Conservation (phyloP, 2,888 invertebrate species). For the Yponomeuta sedellus region DNA sequence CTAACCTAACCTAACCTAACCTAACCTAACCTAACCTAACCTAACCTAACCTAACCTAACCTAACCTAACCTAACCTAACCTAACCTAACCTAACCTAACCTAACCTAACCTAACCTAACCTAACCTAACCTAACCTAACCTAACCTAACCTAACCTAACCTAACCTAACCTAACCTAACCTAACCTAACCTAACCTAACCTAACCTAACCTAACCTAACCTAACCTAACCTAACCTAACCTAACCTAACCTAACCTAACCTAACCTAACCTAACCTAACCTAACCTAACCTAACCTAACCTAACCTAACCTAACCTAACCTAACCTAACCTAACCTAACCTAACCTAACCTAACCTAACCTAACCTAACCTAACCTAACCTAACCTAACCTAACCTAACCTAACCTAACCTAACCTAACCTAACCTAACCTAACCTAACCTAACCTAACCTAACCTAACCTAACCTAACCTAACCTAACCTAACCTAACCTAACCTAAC, state of each 20-base stretch:
- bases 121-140: slow-evolving; percentile 19
- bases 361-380: slow-evolving; percentile 15
- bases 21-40: slow-evolving; percentile 20
- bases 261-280: slow-evolving; percentile 19
- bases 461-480: slow-evolving; percentile 20
- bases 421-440: slow-evolving; percentile 16
- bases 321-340: slow-evolving; percentile 16
- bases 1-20: slow-evolving; percentile 19
- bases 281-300: slow-evolving; percentile 19
- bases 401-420: slow-evolving; percentile 15
- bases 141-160: slow-evolving; percentile 19
- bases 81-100: slow-evolving; percentile 20
- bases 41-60: slow-evolving; percentile 21
- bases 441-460: slow-evolving; percentile 20
- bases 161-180: slow-evolving; percentile 20
- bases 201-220: slow-evolving; percentile 20
- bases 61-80: slow-evolving; percentile 21
- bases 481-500: slow-evolving; percentile 19
- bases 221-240: slow-evolving; percentile 20
- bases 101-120: slow-evolving; percentile 19
- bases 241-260: slow-evolving; percentile 20
- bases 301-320: slow-evolving; percentile 15
- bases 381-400: slow-evolving; percentile 15
- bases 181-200: slow-evolving; percentile 20
- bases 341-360: slow-evolving; percentile 15